Percentiles rank a stretch among this genome's conserved stretches.
These are phyloP conservation scores for Chalcis sispes DNA, from an alignment of 2,888 invertebrate species.

Conservation along the genomic window DNA sequence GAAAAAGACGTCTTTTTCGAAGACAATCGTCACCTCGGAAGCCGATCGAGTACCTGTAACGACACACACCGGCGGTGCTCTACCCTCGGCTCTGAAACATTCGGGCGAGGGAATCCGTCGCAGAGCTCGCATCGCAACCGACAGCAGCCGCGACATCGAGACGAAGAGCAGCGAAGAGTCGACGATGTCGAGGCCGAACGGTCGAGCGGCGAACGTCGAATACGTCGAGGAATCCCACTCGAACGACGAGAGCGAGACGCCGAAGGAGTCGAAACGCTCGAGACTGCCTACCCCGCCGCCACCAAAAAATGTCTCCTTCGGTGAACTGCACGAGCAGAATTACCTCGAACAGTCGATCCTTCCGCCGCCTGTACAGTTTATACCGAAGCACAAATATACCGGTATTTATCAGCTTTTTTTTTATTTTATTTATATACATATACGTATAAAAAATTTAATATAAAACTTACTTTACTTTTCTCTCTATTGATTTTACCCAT, in stretches of 20 bases:
- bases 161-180: background rate
- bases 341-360: conserved; percentile 71
- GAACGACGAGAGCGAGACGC: conserved; percentile 66
- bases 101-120: conserved; percentile 60
- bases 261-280: conserved; percentile 65
- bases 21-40: conserved; percentile 65
- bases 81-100: conserved; percentile 63
- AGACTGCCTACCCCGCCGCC: conserved; percentile 72
- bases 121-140: conserved; percentile 40
- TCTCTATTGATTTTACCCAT: too few relatives aligned
- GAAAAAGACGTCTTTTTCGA: conserved; percentile 70
- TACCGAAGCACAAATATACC: conserved; percentile 71
- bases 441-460: background rate
- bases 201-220: conserved; percentile 65
- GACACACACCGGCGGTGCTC: conserved; percentile 39
- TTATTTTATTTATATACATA: background rate
- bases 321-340: conserved; percentile 70
- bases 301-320: conserved; percentile 74
- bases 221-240: conserved; percentile 70
- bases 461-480: too few relatives aligned
- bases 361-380: conserved; percentile 71
- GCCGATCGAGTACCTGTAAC: conserved; percentile 65
- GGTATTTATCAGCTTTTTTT: conserved; percentile 60
- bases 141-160: conserved; percentile 60
- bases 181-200: conserved; percentile 32